These are phyloP conservation scores for Isichthys henryi DNA, from an alignment of 2,113 vertebrate genomes.

Conservation along the genomic window DNA sequence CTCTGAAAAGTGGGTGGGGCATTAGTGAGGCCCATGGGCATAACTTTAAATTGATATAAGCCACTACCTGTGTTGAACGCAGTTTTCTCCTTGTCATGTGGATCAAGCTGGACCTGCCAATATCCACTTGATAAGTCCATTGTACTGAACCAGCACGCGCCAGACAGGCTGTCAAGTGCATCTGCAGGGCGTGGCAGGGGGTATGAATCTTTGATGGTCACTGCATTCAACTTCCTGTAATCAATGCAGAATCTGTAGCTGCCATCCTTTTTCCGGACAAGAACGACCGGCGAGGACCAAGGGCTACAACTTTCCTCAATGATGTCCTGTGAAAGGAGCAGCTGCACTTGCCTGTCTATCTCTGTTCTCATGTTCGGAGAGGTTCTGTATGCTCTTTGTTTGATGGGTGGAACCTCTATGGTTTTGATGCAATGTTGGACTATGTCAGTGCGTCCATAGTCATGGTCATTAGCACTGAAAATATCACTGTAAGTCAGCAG, in stretches of 20 bases:
- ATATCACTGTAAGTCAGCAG: background rate
- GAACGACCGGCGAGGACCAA: conserved; percentile 23
- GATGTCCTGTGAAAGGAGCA: conserved; percentile 19
- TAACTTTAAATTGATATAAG: conserved; percentile 26
- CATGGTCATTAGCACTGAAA: conserved; percentile 10
- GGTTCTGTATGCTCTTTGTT: conserved; percentile 19
- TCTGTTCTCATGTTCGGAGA: conserved; percentile 25
- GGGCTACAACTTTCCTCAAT: conserved; percentile 31
- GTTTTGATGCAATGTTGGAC: conserved; percentile 23
- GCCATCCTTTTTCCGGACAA: conserved; percentile 25
- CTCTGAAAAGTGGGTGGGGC: conserved; percentile 23
- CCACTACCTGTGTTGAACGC: conserved; percentile 26
- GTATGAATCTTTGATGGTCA: conserved; percentile 30
- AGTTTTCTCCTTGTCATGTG: conserved; percentile 22
- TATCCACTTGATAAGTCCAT: conserved; percentile 27
- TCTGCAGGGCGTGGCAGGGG: conserved; percentile 19
- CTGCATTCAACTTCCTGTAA: conserved; percentile 27
- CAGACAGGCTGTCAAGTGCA: conserved; percentile 27
- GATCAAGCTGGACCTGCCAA: conserved; percentile 20
- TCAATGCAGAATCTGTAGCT: conserved; percentile 28
- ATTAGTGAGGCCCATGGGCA: conserved; percentile 29
- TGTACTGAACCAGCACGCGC: conserved; percentile 20
- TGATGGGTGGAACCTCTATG: conserved; percentile 3
- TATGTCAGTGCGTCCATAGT: conserved; percentile 12
- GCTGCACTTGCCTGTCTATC: conserved; percentile 19